Evolutionary conservation across 2,113 vertebrate species (phyloP).

Genomic region (Tragulus kanchil): DNA sequence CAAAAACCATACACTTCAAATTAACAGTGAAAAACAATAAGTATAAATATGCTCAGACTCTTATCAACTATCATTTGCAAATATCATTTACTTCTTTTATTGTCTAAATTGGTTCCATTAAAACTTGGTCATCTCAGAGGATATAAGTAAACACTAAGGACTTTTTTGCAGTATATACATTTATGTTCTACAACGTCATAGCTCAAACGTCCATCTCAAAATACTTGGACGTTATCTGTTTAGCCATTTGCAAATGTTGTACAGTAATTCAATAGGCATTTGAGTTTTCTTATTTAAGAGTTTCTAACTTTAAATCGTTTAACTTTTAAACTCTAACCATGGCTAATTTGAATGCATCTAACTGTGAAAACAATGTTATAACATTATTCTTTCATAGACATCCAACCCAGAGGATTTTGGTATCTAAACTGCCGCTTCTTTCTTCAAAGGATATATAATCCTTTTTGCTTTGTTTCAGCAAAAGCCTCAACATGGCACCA

Average conservation of each 20-base stretch:
- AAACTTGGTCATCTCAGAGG: background rate
- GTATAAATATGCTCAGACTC: slow-evolving; percentile 32
- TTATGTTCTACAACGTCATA: background rate
- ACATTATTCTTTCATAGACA: background rate
- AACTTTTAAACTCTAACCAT: background rate
- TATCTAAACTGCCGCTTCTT: background rate
- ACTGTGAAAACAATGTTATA: background rate
- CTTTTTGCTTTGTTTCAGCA: background rate
- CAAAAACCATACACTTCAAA: slow-evolving; percentile 60
- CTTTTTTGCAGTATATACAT: background rate
- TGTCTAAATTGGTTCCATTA: slow-evolving; percentile 29
- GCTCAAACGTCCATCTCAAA: background rate
- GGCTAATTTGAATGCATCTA: background rate
- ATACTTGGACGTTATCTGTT: background rate
- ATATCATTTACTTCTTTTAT: background rate
- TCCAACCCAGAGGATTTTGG: background rate
- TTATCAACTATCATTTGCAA: background rate
- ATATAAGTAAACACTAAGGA: slow-evolving; percentile 17
- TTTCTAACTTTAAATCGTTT: background rate
- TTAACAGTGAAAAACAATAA: slow-evolving; percentile 61
- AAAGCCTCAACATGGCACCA: background rate
- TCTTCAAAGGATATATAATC: background rate
- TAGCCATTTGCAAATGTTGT: background rate
- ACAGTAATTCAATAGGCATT: background rate
- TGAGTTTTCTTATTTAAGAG: background rate